Percentiles rank a stretch among this genome's conserved stretches.
Evolutionary conservation across 2,888 invertebrate genomes (phyloP).

Genomic region (Melipona beecheii): DNA sequence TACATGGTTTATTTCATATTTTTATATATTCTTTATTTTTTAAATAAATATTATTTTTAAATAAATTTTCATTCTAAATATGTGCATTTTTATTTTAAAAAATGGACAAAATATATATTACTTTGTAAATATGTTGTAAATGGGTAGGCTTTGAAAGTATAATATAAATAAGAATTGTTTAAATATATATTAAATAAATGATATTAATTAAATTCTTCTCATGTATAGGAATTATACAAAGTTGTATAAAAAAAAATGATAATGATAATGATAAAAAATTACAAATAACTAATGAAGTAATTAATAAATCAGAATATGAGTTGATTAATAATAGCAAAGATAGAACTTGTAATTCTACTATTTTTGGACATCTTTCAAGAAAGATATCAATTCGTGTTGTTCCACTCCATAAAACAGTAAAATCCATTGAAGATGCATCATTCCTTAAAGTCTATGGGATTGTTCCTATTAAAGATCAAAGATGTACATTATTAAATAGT

Average conservation of each 20-base stretch:
- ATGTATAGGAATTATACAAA: slow-evolving; percentile 72
- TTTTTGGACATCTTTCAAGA: slow-evolving; percentile 56
- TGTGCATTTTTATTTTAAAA: slow-evolving; percentile 27
- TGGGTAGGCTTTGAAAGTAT: slow-evolving; percentile 85
- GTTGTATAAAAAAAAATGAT: slow-evolving; percentile 68
- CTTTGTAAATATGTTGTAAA: slow-evolving; percentile 78
- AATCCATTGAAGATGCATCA: slow-evolving; percentile 64
- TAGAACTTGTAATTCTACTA: slow-evolving; percentile 41
- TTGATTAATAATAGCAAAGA: slow-evolving; percentile 21
- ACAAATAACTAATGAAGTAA: slow-evolving; percentile 19
- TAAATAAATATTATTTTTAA: slow-evolving; percentile 9
- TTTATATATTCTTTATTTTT: slow-evolving; percentile 25
- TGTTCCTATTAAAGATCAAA: slow-evolving; percentile 60
- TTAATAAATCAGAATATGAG: slow-evolving; percentile 21
- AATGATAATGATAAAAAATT: slow-evolving; percentile 59
- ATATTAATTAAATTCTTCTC: slow-evolving; percentile 81
- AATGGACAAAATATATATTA: slow-evolving; percentile 30
- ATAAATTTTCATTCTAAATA: slow-evolving; percentile 14
- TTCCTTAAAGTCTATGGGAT: slow-evolving; percentile 79
- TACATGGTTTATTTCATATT: slow-evolving; percentile 20
- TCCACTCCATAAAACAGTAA: slow-evolving; percentile 68
- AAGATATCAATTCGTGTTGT: slow-evolving; percentile 77
- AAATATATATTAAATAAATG: background rate
- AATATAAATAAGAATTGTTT: background rate
- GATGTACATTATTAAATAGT: slow-evolving; percentile 56